These are phyloP conservation scores for Mylabris phalerata DNA, from an alignment of 1,140 invertebrate genomes.

Conservation along the genomic window DNA sequence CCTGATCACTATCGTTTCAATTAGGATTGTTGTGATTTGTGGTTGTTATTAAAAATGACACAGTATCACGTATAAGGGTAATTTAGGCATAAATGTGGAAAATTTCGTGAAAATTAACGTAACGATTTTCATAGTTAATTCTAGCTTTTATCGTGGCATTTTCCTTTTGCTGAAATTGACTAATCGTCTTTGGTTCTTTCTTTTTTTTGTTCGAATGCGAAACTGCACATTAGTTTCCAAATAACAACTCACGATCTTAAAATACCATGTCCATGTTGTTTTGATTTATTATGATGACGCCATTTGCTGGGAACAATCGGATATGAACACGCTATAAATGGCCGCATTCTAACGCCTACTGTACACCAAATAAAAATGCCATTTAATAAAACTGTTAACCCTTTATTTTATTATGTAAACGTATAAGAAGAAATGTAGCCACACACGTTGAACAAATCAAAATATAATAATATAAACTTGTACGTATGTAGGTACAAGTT, in stretches of 20 bases:
- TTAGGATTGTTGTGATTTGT: no score
- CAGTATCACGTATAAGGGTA: no score
- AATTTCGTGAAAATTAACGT: no score
- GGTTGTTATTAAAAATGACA: no score
- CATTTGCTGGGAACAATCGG: constrained; percentile 1
- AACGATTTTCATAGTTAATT: no score
- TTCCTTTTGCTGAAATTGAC: no score
- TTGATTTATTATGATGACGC: constrained; percentile 5
- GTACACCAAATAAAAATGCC: neutral
- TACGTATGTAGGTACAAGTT: no score
- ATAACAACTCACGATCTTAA: constrained; percentile 10
- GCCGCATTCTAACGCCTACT: constrained; percentile 2
- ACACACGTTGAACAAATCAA: constrained; percentile 1
- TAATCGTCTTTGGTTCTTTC: no score
- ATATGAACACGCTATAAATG: neutral
- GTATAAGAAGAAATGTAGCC: neutral
- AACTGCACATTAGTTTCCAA: neutral
- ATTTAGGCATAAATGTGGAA: no score
- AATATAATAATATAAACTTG: neutral
- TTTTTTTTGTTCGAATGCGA: no score
- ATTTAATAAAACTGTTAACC: constrained; percentile 6
- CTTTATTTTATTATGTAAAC: neutral
- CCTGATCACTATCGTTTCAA: no score
- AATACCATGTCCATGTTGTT: neutral
- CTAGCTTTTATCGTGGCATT: no score